Evolutionary conservation across 1,140 invertebrate species (phyloP), one percentile per base, ranked within the genome.

Genomic region (Nasonia giraulti): DNA sequence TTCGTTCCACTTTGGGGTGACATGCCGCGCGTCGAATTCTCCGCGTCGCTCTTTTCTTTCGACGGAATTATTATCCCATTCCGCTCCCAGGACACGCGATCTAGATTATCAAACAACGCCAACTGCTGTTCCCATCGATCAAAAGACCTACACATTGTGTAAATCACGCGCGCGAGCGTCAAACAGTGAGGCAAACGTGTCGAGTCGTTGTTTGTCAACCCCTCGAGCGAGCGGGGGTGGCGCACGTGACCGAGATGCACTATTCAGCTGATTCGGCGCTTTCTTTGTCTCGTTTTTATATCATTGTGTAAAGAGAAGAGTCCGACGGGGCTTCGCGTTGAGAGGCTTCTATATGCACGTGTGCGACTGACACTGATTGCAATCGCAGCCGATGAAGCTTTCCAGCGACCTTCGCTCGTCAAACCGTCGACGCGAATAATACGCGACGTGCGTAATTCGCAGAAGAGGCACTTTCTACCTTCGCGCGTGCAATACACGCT

Each of bases 11-110:
- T 77, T 83, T 68, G 20, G 50, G 8, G 68, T 77, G 71, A 69
- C 47, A 77, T 69, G 12, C 33, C 55, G 68, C 33, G 2, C 74
- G 2, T 62, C 23, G 14, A 77, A 76, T 76, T 68, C n/a, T 77
- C 73, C 17, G 50, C n/a, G 4, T 23, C 33, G 44, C 27, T 79
- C 17, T 55, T 79, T 84, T 40, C 37, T 78, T 20, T 37, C 33
- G 6, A 44, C 17, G 10, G 17, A 71, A 73, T 71, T 55, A 79
- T 84, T 71, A 84, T 84, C 33, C 71, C 75, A 73, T 84, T 84
- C 76, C 68, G 6, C 40, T 83, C 75, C 23, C 82, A 78, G n/a
- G 12, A 69, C 33, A 37, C 33, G 0, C 2, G 33, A 37, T 37
- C 33, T 37, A 37, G 33, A 37, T 37, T 33, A 47, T 31, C 55